These are phyloP conservation scores for Gephyroberyx darwinii DNA, from an alignment of 2,797 vertebrate species.

Conservation along the genomic window DNA sequence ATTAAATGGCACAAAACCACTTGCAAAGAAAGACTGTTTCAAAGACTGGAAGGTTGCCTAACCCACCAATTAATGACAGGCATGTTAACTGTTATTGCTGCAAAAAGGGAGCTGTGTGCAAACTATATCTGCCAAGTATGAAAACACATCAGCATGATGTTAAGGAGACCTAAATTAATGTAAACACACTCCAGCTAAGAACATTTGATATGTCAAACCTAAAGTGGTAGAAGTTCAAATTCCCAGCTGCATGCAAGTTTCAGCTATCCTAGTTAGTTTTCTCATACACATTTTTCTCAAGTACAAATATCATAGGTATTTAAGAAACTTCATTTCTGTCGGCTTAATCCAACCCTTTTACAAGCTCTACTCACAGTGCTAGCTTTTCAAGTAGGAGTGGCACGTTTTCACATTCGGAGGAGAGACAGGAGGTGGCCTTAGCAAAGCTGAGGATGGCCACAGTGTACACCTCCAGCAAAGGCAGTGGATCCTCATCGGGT, in stretches of 20 bases:
- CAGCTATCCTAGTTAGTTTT: too few relatives aligned
- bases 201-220: neutral
- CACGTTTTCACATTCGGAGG: constrained; percentile 97
- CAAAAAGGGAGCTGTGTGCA: neutral
- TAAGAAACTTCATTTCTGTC: neutral
- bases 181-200: neutral
- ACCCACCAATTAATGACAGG: neutral
- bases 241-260: neutral
- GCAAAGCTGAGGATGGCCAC: constrained; percentile 95
- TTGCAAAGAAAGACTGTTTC: too few relatives aligned
- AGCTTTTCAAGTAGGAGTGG: constrained; percentile 98
- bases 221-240: neutral
- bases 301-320: neutral
- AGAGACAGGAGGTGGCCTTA: constrained; percentile 92
- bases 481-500: constrained; percentile 93
- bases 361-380: constrained; percentile 89
- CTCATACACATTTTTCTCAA: too few relatives aligned
- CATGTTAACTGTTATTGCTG: neutral
- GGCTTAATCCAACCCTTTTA: neutral
- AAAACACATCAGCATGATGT: neutral
- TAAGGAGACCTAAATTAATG: neutral
- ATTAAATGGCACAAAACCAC: too few relatives aligned
- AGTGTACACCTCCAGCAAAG: constrained; percentile 95
- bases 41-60: neutral
- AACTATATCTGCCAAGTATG: neutral